Percentiles rank a stretch among this genome's conserved stretches.
Evolutionary conservation across 2,888 invertebrate genomes (phyloP).

Genomic region (Craniophora ligustri): DNA sequence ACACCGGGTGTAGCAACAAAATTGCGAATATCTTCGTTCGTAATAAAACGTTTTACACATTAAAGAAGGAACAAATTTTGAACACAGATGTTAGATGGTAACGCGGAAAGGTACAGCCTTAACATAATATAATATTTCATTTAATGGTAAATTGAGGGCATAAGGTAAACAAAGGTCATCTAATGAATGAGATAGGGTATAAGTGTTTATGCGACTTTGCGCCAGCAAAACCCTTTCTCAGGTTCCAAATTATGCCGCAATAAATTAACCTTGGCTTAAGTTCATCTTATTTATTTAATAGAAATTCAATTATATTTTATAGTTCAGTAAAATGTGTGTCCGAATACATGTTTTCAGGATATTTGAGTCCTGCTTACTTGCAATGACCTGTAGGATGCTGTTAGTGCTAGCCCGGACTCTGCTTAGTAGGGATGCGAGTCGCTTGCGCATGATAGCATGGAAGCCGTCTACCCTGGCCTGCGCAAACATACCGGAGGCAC

Average conservation of each 20-base stretch:
- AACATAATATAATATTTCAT: no score
- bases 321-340: no score
- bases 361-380: no score
- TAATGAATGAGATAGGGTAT: slow-evolving; percentile 21
- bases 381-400: no score
- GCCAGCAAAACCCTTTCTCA: neutral
- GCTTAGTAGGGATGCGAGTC: no score
- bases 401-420: no score
- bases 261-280: slow-evolving; percentile 23
- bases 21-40: slow-evolving; percentile 31
- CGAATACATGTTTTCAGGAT: no score
- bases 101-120: no score
- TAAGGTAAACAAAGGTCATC: slow-evolving; percentile 16
- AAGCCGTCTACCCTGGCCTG: no score
- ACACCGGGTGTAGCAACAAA: slow-evolving; percentile 37
- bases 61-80: slow-evolving; percentile 35
- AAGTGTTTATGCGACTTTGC: slow-evolving; percentile 30
- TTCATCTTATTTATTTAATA: slow-evolving; percentile 4
- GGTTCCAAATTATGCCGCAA: slow-evolving; percentile 13
- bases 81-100: slow-evolving; percentile 31
- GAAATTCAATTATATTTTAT: slow-evolving; percentile 12
- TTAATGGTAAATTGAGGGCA: no score
- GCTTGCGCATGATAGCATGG: no score
- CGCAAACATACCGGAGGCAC: no score
- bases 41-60: slow-evolving; percentile 36